Percentiles rank a stretch among this genome's conserved stretches.
Conservation (phyloP, 2,113 vertebrate species). For the Oenanthe oenanthe region DNA sequence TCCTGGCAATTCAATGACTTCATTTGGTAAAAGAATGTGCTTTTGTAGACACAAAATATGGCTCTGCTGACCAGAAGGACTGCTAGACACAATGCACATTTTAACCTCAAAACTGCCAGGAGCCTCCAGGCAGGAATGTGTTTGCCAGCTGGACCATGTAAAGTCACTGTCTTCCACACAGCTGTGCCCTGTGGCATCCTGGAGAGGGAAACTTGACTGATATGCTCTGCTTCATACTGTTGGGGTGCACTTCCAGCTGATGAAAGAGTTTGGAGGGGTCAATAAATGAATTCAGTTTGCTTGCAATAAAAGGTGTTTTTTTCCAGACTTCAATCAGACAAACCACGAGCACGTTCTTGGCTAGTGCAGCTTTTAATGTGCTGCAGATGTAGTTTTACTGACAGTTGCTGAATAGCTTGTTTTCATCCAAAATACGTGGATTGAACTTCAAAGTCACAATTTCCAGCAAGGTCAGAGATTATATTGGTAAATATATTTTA, state of each 20-base stretch:
- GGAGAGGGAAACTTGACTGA: neutral
- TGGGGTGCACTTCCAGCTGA: neutral
- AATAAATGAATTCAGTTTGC: conserved; percentile 20
- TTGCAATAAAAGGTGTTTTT: conserved; percentile 7
- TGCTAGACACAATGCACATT: neutral
- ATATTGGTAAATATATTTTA: conserved; percentile 33
- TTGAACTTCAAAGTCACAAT: conserved; percentile 34
- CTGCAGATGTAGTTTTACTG: conserved; percentile 39
- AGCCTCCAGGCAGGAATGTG: neutral
- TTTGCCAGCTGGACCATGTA: neutral
- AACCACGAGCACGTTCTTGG: neutral
- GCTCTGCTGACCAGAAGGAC: neutral
- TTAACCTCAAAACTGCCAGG: neutral
- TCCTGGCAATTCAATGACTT: neutral
- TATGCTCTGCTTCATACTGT: neutral
- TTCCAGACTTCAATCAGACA: conserved; percentile 27
- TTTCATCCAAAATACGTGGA: conserved; percentile 53
- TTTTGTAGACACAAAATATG: neutral
- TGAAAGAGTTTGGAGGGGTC: neutral
- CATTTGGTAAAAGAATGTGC: neutral
- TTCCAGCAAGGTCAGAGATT: conserved; percentile 45
- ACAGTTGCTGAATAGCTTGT: conserved; percentile 43
- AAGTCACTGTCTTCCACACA: neutral
- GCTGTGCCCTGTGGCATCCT: neutral
- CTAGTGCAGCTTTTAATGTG: conserved; percentile 59